These are phyloP conservation scores for Cotesia chilonis DNA, from an alignment of 1,140 invertebrate species.

Conservation along the genomic window DNA sequence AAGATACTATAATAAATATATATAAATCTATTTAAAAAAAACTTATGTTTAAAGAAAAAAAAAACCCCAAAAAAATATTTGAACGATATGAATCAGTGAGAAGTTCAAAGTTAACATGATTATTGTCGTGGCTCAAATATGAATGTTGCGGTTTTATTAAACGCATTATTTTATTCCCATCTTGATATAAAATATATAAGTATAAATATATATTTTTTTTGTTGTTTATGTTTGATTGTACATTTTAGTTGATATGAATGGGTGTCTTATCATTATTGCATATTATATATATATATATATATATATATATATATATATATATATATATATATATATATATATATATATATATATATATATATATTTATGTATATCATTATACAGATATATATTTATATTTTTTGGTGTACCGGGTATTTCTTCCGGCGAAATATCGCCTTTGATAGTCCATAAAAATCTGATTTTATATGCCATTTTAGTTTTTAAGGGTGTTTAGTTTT, in stretches of 20 bases:
- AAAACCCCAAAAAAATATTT: conserved; percentile 15
- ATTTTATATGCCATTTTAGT: conserved; percentile 41
- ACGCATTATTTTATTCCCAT: not conserved
- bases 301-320: conserved; percentile 27
- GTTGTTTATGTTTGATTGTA: conserved; percentile 31
- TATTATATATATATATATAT: conserved; percentile 23
- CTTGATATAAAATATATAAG: conserved; percentile 14
- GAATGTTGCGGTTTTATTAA: conserved; percentile 23
- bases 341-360: conserved; percentile 28
- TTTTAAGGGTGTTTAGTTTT: conserved; percentile 37
- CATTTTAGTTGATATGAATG: conserved; percentile 27
- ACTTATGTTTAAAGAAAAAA: conserved; percentile 5
- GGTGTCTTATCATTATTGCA: conserved; percentile 31
- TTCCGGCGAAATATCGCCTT: conserved; percentile 31
- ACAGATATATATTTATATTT: conserved; percentile 33
- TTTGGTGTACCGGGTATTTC: conserved; percentile 37
- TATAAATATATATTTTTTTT: conserved; percentile 27
- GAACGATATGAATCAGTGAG: not conserved
- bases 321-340: conserved; percentile 14
- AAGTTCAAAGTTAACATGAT: conserved; percentile 18
- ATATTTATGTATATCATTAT: not conserved
- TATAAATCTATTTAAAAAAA: not conserved
- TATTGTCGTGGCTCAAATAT: conserved; percentile 38
- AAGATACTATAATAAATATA: conserved; percentile 14
- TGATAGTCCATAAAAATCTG: conserved; percentile 37